Conservation (phyloP, 2,888 invertebrate species). For the Ectobius pallidus region DNA sequence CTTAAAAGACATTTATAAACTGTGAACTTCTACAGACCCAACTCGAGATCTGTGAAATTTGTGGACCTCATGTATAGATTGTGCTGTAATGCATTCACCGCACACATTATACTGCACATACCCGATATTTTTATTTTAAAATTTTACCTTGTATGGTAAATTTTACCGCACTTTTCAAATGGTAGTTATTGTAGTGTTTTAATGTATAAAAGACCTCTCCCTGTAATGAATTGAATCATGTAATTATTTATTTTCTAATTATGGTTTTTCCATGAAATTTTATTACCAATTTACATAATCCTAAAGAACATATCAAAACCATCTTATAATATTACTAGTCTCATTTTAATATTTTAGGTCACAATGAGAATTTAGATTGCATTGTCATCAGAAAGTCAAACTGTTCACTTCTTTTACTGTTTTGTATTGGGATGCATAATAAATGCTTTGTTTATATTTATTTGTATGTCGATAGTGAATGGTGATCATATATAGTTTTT, state of each 20-base stretch:
- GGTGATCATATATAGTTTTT: too few relatives aligned
- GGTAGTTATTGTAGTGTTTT: conserved; percentile 2
- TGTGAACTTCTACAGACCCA: background rate
- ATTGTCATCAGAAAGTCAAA: background rate
- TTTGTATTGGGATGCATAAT: too few relatives aligned
- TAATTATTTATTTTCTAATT: conserved; percentile 16
- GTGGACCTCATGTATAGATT: background rate
- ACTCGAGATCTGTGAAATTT: background rate
- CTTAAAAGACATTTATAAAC: too few relatives aligned
- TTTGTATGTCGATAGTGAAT: too few relatives aligned
- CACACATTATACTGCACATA: background rate
- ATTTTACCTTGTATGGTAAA: background rate
- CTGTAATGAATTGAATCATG: background rate
- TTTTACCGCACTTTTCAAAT: background rate
- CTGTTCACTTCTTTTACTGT: background rate
- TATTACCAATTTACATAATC: conserved; percentile 25
- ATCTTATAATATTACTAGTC: conserved; percentile 2
- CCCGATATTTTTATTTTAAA: background rate
- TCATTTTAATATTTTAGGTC: background rate
- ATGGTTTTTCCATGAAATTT: conserved; percentile 3
- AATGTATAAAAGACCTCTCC: background rate
- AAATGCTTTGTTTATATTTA: too few relatives aligned
- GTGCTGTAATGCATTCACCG: background rate
- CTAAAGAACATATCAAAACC: conserved; percentile 26
- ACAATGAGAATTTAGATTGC: background rate